A percentile compares a stretch with the other conserved stretches of the same genome.
These are phyloP conservation scores for Malachius bipustulatus DNA, from an alignment of 2,888 invertebrate species.

Conservation along the genomic window DNA sequence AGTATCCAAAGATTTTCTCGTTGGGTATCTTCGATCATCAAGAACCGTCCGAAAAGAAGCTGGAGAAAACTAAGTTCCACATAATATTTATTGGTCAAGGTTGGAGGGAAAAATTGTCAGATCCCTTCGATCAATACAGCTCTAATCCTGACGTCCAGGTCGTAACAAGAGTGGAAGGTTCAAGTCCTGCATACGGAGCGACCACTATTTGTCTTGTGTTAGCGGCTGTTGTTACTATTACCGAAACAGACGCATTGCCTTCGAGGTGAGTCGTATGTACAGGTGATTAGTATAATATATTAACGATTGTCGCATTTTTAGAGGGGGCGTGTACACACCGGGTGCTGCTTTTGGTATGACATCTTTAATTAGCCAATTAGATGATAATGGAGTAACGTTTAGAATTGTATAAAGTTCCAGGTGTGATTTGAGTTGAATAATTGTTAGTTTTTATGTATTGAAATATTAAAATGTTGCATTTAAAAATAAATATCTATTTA, in stretches of 20 bases:
- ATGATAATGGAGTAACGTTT: conserved; percentile 60
- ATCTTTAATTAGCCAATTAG: conserved; percentile 58
- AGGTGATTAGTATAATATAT: too few relatives aligned
- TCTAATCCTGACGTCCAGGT: conserved; percentile 52
- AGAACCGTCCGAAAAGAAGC: conserved; percentile 49
- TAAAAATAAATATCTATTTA: too few relatives aligned
- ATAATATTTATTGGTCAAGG: conserved; percentile 67
- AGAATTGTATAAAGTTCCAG: too few relatives aligned
- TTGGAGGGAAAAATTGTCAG: conserved; percentile 54
- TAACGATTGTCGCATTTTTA: conserved; percentile 29
- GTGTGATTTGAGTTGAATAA: too few relatives aligned
- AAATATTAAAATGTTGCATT: too few relatives aligned
- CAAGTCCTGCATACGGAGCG: conserved; percentile 72
- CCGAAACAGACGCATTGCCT: conserved; percentile 67
- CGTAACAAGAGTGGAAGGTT: conserved; percentile 51
- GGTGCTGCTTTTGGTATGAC: conserved; percentile 79
- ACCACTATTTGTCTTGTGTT: conserved; percentile 64
- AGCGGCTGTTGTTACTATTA: conserved; percentile 62
- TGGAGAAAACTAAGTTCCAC: conserved; percentile 49
- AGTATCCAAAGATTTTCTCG: conserved; percentile 15
- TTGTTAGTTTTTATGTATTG: too few relatives aligned
- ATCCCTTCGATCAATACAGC: conserved; percentile 44
- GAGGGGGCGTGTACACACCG: conserved; percentile 80
- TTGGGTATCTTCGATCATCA: conserved; percentile 52
- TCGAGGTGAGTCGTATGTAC: conserved; percentile 41